Evolutionary conservation across 2,113 vertebrate genomes (phyloP), one percentile per base, ranked within the genome.

Genomic region (Oceanites oceanicus): DNA sequence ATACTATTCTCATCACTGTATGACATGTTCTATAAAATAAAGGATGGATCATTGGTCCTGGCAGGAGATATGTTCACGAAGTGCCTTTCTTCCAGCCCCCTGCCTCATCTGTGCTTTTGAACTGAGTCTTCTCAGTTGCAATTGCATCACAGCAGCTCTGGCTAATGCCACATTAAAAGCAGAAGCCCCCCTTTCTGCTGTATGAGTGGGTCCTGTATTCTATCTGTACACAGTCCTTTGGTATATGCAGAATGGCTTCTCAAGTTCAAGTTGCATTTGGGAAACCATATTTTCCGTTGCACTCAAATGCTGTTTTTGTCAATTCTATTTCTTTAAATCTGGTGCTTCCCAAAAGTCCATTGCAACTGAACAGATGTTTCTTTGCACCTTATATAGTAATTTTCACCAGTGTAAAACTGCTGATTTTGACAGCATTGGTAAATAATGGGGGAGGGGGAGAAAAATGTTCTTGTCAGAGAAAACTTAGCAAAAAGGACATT

Each of bases 21-120:
- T 89, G 95, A 86, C 65, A 77, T 19, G 7, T 95, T 83, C 63
- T 80, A 11, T 96, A 92, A 96, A 96, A 88, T 86, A 89, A 93
- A 94, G 63, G 42, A 86, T 36, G n/a, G 67, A 61, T 95, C 80
- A 94, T 94, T 86, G 52, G 63, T 78, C 68, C 76, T 96, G 93
- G 91, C 86, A 95, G 89, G 91, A 94, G 79, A 92, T 50, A 71
- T 53, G 38, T 76, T 92, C 73, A 78, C 0, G 0, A 91, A 87
- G 34, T 75, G 40, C 52, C 49, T 92, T 92, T 92, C 87, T 89
- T 92, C 59, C 52, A 72, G 68, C 72, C 56, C 42, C 53, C 52
- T 4, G 11, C 56, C 45, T 89, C 72, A 59, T 77, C 70, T 2
- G 32, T 56, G 34, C 40, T 85, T 92, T 85, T 95, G 70, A 91